Base-by-base conservation (phyloP, 2,113 vertebrate species). In the Himantopus leucocephalus region DNA sequence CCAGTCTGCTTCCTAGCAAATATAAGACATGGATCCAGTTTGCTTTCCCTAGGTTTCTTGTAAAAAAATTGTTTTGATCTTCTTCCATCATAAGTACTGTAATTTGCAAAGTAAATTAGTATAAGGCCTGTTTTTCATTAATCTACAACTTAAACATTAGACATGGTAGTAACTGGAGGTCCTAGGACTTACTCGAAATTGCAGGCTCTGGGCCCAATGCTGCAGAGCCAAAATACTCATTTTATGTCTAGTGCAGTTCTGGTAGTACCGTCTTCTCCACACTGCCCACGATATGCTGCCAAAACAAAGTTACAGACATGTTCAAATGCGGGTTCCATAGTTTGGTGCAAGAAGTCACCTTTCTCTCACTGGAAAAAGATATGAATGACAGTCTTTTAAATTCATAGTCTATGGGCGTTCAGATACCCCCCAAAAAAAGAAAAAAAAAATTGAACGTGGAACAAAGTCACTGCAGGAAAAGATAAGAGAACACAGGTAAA, bases 281-380 rank as follows among this genome's bases (percentile, higher is more conserved):
- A 94, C 52, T 6, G 56, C 94, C 99, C 99, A 99, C 0, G 94
- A 95, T 41, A 96, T n/a, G 32, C 99, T 99, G 97, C 37, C 78
- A 75, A 88, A 90, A 79, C 39, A 94, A 95, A 0, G 16, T 30
- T 64, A 83, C 37, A 95, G 63, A 97, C 5, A 56, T 6, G 47
- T 55, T 86, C 41, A 96, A 87, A 92, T 3, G 16, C 8, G 78
- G 53, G 12, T 71, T 81, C 11, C 37, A 29, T 2, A n/a, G 53
- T 41, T 7, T 24, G 15, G 29, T 34, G 56, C 34, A 92, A 82
- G 24, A 85, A 78, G 73, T 35, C 74, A 79, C 53, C 47, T 55
- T n/a, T 34, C 21, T 79, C 53, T 85, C 37, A 74, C 12, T 10
- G 12, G 17, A 30, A 52, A 68, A 94, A 56, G 3, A 14, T 15